Evolutionary conservation across 2,113 vertebrate species (phyloP).

Genomic region (Chiloscyllium plagiosum): DNA sequence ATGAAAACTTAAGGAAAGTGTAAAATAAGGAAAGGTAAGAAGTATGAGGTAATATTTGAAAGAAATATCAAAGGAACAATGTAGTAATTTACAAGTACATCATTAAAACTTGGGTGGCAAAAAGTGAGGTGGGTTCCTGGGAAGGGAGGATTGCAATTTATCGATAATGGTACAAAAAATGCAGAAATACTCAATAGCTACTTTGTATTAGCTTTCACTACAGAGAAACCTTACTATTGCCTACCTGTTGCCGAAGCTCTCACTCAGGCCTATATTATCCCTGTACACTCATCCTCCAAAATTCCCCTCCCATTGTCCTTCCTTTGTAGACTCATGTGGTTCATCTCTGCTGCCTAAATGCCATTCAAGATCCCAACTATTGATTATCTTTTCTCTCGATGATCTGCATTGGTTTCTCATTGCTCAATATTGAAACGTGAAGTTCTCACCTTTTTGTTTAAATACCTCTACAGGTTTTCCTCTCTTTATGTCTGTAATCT

Average conservation of each 20-base stretch:
- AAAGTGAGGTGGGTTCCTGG: background rate
- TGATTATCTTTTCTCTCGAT: background rate
- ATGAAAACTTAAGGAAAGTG: background rate
- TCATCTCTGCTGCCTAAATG: background rate
- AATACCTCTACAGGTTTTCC: background rate
- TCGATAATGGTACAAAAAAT: background rate
- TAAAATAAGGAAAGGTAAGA: background rate
- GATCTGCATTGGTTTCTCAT: background rate
- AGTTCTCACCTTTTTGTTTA: background rate
- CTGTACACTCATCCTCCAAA: background rate
- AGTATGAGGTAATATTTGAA: background rate
- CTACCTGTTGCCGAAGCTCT: background rate
- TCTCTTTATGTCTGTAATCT: background rate
- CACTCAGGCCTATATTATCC: background rate
- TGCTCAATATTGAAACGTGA: background rate
- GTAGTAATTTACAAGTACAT: background rate
- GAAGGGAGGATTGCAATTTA: background rate
- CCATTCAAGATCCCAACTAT: background rate
- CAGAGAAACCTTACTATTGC: background rate
- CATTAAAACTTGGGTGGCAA: background rate
- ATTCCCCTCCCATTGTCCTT: background rate
- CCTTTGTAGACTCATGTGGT: background rate
- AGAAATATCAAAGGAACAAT: background rate
- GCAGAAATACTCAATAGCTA: background rate
- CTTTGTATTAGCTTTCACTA: background rate